Evolutionary conservation across 2,113 vertebrate species (phyloP).

Genomic region (Otus sunia): DNA sequence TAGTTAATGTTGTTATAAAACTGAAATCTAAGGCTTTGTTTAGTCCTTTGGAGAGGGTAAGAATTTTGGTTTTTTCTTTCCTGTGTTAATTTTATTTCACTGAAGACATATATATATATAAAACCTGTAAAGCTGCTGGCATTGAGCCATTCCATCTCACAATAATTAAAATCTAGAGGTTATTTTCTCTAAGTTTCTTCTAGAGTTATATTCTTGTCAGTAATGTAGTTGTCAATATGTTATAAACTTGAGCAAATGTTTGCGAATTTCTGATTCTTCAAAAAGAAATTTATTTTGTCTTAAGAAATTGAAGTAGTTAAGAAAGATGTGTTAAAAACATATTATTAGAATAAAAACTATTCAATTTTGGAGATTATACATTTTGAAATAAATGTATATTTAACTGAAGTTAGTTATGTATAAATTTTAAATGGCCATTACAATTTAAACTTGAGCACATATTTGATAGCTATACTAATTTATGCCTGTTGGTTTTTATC

Average conservation of each 20-base stretch:
- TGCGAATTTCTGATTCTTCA: neutral
- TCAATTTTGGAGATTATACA: neutral
- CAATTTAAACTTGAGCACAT: neutral
- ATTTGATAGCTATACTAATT: neutral
- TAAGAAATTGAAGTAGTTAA: neutral
- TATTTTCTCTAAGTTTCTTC: neutral
- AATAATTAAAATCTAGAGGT: neutral
- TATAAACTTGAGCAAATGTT: neutral
- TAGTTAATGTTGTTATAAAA: neutral
- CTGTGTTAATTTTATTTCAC: neutral
- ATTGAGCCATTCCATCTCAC: neutral
- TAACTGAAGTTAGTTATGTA: neutral
- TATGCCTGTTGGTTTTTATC: neutral
- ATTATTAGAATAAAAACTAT: neutral
- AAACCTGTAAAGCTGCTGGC: neutral
- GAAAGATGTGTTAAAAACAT: neutral
- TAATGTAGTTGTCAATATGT: neutral
- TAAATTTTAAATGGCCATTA: neutral
- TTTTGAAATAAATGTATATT: neutral
- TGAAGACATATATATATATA: neutral
- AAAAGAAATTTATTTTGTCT: neutral
- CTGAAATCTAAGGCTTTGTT: neutral
- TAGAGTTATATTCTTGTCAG: neutral
- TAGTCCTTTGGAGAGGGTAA: neutral
- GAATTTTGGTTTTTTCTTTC: neutral